Evolutionary conservation across 2,797 vertebrate genomes (phyloP).

Genomic region (Kryptolebias ocellatus): DNA sequence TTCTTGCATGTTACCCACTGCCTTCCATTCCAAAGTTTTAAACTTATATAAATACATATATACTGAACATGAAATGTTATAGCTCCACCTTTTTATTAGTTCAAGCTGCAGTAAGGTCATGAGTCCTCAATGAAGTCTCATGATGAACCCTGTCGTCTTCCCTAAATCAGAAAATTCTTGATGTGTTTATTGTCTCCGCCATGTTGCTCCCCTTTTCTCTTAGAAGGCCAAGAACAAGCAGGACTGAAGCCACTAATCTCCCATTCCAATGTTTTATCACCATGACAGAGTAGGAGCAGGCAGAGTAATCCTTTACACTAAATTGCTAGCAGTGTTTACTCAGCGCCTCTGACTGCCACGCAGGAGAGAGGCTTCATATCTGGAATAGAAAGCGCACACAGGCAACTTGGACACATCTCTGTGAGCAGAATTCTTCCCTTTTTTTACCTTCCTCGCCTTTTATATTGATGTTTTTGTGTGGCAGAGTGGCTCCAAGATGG

Average conservation of each 20-base stretch:
- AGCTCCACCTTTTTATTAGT: neutral
- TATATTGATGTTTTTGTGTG: constrained; percentile 14
- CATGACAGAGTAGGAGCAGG: constrained; percentile 63
- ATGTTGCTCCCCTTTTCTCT: constrained; percentile 39
- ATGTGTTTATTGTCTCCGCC: constrained; percentile 37
- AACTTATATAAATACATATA: too few relatives aligned
- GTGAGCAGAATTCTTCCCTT: constrained; percentile 23
- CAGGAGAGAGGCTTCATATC: constrained; percentile 44
- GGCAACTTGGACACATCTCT: constrained; percentile 48
- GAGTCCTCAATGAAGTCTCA: neutral
- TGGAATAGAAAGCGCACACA: constrained; percentile 25
- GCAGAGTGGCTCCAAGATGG: constrained; percentile 17
- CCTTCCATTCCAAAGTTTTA: too few relatives aligned
- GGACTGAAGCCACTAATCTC: constrained; percentile 70
- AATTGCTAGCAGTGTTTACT: constrained; percentile 74
- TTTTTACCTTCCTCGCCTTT: constrained; percentile 11
- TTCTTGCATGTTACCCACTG: too few relatives aligned
- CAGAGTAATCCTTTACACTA: constrained; percentile 73
- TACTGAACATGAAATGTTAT: too few relatives aligned
- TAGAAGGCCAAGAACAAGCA: constrained; percentile 55
- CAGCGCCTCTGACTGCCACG: constrained; percentile 52
- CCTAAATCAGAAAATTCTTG: constrained; percentile 2
- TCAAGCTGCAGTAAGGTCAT: constrained; percentile 7
- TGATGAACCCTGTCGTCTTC: constrained; percentile 23
- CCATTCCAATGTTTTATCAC: constrained; percentile 73